Conservation (phyloP, 2,797 vertebrate genomes). For the Masticophis lateralis region DNA sequence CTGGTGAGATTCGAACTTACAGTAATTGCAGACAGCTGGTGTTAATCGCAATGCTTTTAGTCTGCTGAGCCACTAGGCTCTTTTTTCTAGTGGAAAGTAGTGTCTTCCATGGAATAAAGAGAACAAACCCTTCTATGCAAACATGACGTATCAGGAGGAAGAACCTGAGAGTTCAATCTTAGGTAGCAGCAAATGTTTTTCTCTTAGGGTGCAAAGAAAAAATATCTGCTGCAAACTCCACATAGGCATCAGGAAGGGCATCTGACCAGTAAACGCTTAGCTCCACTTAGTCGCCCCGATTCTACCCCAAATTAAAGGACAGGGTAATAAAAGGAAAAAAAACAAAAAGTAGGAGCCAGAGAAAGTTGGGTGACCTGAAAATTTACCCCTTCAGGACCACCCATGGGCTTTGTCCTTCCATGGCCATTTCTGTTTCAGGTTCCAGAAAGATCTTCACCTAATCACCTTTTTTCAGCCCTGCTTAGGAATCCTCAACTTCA, state of each 20-base stretch:
- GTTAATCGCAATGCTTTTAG: no score
- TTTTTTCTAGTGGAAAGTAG: not conserved
- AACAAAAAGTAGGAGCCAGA: not conserved
- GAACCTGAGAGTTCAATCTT: not conserved
- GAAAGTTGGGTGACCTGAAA: not conserved
- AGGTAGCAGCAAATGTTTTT: not conserved
- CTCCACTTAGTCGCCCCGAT: not conserved
- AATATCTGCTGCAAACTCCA: not conserved
- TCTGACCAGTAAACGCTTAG: not conserved
- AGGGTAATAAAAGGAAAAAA: not conserved
- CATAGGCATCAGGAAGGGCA: not conserved
- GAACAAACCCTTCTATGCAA: not conserved
- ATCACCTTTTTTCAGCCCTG: not conserved
- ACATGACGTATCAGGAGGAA: not conserved
- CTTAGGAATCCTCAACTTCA: not conserved
- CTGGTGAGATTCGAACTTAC: no score
- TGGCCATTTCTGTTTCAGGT: not conserved
- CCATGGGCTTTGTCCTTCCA: not conserved
- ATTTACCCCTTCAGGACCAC: not conserved
- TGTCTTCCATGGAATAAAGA: not conserved
- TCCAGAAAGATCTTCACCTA: not conserved
- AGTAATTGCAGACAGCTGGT: no score
- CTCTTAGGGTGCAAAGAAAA: not conserved
- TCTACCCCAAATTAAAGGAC: not conserved
- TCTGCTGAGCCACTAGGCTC: no score